Percentiles rank a stretch among this genome's conserved stretches.
phyloP scores from a whole-genome alignment of 2,797 vertebrate species.

The Pampus argenteus region DNA sequence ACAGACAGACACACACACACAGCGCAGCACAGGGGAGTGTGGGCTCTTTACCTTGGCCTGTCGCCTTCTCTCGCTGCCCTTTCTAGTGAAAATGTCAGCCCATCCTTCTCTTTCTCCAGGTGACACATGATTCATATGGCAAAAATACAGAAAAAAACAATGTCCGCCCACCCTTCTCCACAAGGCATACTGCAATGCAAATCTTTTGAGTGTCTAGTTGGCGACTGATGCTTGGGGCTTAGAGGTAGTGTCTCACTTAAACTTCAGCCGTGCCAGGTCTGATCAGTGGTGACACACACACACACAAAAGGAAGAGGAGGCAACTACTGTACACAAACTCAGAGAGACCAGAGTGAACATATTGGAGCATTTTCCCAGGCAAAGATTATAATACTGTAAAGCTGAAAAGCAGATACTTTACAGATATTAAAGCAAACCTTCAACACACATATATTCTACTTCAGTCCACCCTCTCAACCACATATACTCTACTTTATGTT shows the following conservation, averaged over 20 bases:
- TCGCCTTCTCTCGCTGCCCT: constrained; percentile 76
- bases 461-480: too few relatives aligned
- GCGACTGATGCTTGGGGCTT: constrained; percentile 17
- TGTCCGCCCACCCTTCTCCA: not conserved
- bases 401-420: not conserved
- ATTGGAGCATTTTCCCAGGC: not conserved
- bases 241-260: constrained; percentile 7
- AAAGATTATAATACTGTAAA: not conserved
- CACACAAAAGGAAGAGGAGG: constrained; percentile 1
- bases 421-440: not conserved
- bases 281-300: constrained; percentile 14
- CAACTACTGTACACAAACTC: not conserved
- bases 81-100: constrained; percentile 81
- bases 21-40: constrained; percentile 42
- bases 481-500: too few relatives aligned
- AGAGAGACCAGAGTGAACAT: not conserved
- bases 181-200: constrained; percentile 17
- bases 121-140: constrained; percentile 47
- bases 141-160: constrained; percentile 25
- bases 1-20: constrained; percentile 34
- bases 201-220: constrained; percentile 15
- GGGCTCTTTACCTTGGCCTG: constrained; percentile 74
- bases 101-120: constrained; percentile 55
- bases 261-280: constrained; percentile 7
- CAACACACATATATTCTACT: not conserved